phyloP scores from a whole-genome alignment of 2,888 invertebrate genomes.

The Thalpophila matura region DNA sequence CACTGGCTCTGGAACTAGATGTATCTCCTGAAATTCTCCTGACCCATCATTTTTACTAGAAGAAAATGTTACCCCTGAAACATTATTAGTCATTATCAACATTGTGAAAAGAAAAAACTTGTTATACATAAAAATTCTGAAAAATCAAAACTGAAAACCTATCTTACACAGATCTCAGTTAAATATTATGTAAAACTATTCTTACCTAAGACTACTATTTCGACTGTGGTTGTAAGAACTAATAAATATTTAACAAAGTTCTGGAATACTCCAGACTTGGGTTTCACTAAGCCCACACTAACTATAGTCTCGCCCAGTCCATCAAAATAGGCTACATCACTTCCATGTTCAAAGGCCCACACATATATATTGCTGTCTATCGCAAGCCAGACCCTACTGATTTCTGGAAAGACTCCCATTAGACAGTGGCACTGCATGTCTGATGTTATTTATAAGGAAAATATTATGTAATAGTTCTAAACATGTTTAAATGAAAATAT shows the following conservation, averaged over 20 bases:
- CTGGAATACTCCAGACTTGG: constrained; percentile 97
- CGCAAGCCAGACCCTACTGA: constrained; percentile 98
- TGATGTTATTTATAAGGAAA: constrained; percentile 79
- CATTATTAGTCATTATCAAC: neutral
- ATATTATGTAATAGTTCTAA: constrained; percentile 19
- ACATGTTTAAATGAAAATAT: neutral
- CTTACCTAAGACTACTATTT: constrained; percentile 97
- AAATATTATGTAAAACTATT: constrained; percentile 55
- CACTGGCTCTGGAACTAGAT: constrained; percentile 98
- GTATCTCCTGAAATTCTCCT: constrained; percentile 93
- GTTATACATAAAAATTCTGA: neutral
- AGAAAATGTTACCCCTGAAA: constrained; percentile 90
- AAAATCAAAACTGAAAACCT: neutral
- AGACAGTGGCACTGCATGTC: constrained; percentile 98
- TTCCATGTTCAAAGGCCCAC: constrained; percentile 99
- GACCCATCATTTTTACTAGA: constrained; percentile 85
- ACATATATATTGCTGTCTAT: constrained; percentile 99
- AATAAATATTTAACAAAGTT: constrained; percentile 97
- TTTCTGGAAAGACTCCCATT: constrained; percentile 99
- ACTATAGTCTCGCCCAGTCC: constrained; percentile 98
- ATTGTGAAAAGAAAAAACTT: neutral
- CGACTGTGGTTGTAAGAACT: constrained; percentile 98
- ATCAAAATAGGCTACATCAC: constrained; percentile 99
- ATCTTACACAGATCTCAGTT: neutral
- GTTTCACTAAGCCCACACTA: constrained; percentile 97